Conservation (phyloP, 1,140 invertebrate genomes). For the Octopus sinensis region DNA sequence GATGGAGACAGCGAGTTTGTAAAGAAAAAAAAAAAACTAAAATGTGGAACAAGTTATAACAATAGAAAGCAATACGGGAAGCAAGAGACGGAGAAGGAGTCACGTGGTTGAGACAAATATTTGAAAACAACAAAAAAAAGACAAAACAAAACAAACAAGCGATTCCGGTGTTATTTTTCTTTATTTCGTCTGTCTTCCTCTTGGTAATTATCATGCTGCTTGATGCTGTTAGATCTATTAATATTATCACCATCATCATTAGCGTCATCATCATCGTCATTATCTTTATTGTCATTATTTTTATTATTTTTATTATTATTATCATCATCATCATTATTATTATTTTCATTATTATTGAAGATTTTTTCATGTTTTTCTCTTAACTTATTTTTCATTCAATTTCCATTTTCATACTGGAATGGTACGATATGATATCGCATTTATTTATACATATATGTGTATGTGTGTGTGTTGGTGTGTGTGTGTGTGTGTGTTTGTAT, state of each 20-base stretch:
- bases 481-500: neutral
- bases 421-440: neutral
- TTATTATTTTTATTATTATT: constrained; percentile 13
- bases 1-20: no score
- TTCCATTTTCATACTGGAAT: neutral
- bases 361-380: neutral
- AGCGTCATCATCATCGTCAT: neutral
- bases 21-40: no score
- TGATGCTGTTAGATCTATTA: neutral
- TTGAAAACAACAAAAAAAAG: neutral
- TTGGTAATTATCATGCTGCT: neutral
- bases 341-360: constrained; percentile 7
- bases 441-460: no score
- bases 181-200: neutral
- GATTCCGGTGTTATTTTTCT: neutral
- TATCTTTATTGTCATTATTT: constrained; percentile 7
- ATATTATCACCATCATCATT: neutral
- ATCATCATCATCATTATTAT: constrained; percentile 11
- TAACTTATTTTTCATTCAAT: neutral
- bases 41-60: neutral
- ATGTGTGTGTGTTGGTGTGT: no score
- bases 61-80: neutral
- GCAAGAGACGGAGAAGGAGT: neutral
- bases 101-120: neutral
- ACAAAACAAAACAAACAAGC: neutral